A percentile compares a stretch with the other conserved stretches of the same genome.
Conservation (phyloP, 2,113 vertebrate species). For the Oophaga pumilio region DNA sequence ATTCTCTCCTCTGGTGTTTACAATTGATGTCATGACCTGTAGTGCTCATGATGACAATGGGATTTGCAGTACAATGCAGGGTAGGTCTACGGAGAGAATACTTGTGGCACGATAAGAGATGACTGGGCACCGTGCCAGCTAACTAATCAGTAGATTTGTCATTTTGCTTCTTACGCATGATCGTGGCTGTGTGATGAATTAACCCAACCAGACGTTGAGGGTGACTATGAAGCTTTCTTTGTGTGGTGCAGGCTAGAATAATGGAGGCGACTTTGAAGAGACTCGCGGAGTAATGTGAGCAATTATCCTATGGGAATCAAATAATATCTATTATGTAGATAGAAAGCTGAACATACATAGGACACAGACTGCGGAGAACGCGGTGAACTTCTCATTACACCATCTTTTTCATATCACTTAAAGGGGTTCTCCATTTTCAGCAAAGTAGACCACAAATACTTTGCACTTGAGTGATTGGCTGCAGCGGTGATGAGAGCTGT, state of each 20-base stretch:
- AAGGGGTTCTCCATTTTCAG: too few species aligned
- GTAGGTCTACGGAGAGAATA: slow-evolving; percentile 11
- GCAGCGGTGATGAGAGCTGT: too few species aligned
- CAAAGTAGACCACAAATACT: too few species aligned
- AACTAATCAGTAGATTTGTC: slow-evolving; percentile 12
- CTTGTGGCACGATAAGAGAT: slow-evolving; percentile 18
- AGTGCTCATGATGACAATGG: slow-evolving; percentile 15
- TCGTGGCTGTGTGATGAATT: neutral
- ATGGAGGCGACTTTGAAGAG: neutral
- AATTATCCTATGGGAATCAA: neutral
- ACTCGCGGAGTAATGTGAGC: neutral
- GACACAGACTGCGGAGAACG: neutral
- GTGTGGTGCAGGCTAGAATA: neutral
- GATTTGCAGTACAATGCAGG: slow-evolving; percentile 9
- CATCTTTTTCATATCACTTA: neutral
- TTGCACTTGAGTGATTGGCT: too few species aligned
- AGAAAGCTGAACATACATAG: neutral
- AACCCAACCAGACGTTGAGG: neutral
- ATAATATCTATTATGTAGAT: neutral
- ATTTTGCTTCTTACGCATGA: neutral
- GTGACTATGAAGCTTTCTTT: neutral
- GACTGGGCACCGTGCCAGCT: neutral
- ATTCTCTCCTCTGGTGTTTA: neutral
- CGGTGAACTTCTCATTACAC: too few species aligned
- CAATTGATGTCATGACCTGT: slow-evolving; percentile 13